Percentiles rank a stretch among this genome's conserved stretches.
phyloP scores from a whole-genome alignment of 2,888 invertebrate genomes.

The Drepana falcataria region DNA sequence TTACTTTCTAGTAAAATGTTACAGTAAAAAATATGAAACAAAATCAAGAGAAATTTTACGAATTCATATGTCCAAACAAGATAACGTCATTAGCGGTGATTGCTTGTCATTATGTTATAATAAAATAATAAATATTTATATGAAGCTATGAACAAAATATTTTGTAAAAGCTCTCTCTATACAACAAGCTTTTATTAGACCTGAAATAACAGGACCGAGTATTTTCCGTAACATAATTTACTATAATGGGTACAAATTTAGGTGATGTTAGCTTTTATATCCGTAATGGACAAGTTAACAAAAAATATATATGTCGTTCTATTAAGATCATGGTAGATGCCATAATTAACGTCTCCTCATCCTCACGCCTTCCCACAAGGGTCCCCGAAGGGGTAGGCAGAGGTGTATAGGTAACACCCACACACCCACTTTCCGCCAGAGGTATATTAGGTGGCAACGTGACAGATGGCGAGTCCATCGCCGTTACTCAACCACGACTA shows the following conservation, averaged over 20 bases:
- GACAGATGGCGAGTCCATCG: no score
- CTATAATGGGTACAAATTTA: background rate
- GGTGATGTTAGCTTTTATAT: background rate
- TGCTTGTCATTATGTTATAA: background rate
- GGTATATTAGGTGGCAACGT: no score
- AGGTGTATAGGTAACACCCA: no score
- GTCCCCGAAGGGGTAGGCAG: no score
- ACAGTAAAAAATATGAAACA: no score
- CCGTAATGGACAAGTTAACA: background rate
- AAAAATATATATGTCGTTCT: background rate
- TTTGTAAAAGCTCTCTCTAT: background rate
- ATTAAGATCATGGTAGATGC: background rate
- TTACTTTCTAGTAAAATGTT: no score
- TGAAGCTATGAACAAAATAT: background rate
- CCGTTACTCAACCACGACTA: no score
- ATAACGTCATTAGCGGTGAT: background rate
- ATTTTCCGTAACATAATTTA: background rate
- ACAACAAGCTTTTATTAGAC: background rate
- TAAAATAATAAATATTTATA: constrained; percentile 2
- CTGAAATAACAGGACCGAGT: background rate
- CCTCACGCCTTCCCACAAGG: no score
- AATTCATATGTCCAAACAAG: background rate
- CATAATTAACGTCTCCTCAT: background rate
- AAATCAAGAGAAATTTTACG: no score
- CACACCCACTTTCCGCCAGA: no score